A percentile compares a stretch with the other conserved stretches of the same genome.
Evolutionary conservation across 1,140 invertebrate species (phyloP).

Genomic region (Phocides pigmalion): DNA sequence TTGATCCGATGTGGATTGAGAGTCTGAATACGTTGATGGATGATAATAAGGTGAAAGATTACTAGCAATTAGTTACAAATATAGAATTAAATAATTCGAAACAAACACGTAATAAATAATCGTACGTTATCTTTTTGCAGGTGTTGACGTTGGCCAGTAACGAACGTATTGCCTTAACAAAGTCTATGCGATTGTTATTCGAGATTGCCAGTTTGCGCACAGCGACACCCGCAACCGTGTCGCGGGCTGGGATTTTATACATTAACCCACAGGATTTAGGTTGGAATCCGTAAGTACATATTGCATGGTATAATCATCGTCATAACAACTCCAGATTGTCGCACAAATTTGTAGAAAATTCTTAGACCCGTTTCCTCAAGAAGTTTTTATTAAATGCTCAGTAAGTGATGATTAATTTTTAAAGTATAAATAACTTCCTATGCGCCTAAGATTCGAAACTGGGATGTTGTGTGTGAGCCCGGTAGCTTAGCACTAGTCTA

Average conservation of each 20-base stretch:
- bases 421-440: no score
- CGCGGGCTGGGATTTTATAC: conserved; percentile 95
- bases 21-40: conserved; percentile 95
- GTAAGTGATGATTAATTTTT: no score
- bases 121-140: conserved; percentile 59
- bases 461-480: background rate
- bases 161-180: conserved; percentile 96
- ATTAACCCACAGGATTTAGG: conserved; percentile 97
- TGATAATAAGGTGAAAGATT: conserved; percentile 88
- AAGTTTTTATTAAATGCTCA: no score
- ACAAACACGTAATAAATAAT: no score
- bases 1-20: conserved; percentile 99
- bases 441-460: no score
- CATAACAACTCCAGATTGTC: no score
- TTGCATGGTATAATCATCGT: no score
- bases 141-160: conserved; percentile 96
- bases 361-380: no score
- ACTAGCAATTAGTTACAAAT: no score
- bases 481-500: background rate
- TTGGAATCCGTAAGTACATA: conserved; percentile 97
- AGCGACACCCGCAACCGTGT: conserved; percentile 98
- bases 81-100: no score
- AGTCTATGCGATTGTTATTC: conserved; percentile 95
- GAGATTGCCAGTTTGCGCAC: conserved; percentile 97
- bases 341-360: no score